A percentile compares a stretch with the other conserved stretches of the same genome.
phyloP scores from a whole-genome alignment of 2,888 invertebrate species.

The Ariolimax columbianus region DNA sequence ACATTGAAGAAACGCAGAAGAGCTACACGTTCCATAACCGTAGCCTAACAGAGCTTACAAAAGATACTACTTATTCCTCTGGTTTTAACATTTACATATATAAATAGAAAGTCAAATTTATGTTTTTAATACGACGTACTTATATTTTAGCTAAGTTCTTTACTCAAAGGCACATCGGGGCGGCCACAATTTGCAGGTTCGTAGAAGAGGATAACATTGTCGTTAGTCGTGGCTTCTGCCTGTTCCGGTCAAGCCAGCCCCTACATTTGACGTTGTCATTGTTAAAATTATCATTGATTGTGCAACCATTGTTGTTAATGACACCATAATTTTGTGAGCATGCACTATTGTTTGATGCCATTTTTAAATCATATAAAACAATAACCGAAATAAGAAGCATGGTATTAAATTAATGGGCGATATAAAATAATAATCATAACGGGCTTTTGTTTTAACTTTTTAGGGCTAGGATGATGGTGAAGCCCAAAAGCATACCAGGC shows the following conservation, averaged over 20 bases:
- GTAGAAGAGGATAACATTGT: not conserved
- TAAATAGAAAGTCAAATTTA: not conserved
- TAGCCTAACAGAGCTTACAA: not conserved
- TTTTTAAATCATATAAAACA: too few relatives aligned
- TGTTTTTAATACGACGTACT: constrained; percentile 26
- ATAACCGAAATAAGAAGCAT: not conserved
- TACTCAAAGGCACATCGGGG: not conserved
- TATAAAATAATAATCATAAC: not conserved
- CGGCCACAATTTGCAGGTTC: constrained; percentile 19
- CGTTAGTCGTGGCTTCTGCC: not conserved
- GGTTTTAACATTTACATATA: not conserved
- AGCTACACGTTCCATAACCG: too few relatives aligned
- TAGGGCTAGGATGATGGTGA: too few relatives aligned
- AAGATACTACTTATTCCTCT: not conserved
- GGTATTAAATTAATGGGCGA: not conserved
- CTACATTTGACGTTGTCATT: not conserved
- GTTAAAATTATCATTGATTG: not conserved
- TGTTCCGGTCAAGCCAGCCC: not conserved
- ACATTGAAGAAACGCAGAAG: too few relatives aligned
- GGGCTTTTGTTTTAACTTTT: too few relatives aligned
- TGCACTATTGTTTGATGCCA: not conserved
- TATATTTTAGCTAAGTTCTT: not conserved
- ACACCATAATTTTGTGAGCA: not conserved
- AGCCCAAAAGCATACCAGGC: too few relatives aligned
- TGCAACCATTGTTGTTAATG: not conserved